These are phyloP conservation scores for Augochlora pura DNA, from an alignment of 1,140 invertebrate species.

Conservation along the genomic window DNA sequence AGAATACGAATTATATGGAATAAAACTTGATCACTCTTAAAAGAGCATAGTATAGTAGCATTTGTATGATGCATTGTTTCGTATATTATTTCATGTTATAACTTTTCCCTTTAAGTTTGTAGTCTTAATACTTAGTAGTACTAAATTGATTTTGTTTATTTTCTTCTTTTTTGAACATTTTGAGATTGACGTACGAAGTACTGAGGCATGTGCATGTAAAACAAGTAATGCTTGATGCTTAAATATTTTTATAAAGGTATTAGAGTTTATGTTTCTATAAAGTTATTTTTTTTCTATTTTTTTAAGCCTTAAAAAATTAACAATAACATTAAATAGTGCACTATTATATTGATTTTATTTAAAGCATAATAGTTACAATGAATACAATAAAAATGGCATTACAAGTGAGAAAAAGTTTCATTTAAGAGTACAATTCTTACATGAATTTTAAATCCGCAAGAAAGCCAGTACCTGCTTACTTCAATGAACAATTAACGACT, in stretches of 20 bases:
- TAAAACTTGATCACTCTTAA: slow-evolving; percentile 30
- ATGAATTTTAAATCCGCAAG: slow-evolving; percentile 52
- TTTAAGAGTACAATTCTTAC: slow-evolving; percentile 22
- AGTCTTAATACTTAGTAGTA: neutral
- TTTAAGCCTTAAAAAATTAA: neutral
- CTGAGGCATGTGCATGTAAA: neutral
- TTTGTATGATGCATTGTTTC: slow-evolving; percentile 11
- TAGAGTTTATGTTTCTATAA: slow-evolving; percentile 5
- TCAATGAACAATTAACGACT: slow-evolving; percentile 56
- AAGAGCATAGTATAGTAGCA: slow-evolving; percentile 37
- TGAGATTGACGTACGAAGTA: slow-evolving; percentile 3
- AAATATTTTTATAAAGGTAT: slow-evolving; percentile 22
- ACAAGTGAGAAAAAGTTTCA: slow-evolving; percentile 28
- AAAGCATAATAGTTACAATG: slow-evolving; percentile 5
- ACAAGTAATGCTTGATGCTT: neutral
- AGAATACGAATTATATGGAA: slow-evolving; percentile 2
- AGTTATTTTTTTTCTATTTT: neutral
- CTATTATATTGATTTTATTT: slow-evolving; percentile 10
- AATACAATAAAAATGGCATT: slow-evolving; percentile 33
- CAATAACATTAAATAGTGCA: slow-evolving; percentile 7
- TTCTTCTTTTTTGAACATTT: slow-evolving; percentile 17
- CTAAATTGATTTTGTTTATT: neutral
- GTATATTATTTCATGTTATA: slow-evolving; percentile 20
- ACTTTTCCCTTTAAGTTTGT: slow-evolving; percentile 8
- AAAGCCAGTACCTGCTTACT: slow-evolving; percentile 64